These are phyloP conservation scores for Sisor rabdophorus DNA, from an alignment of 2,113 vertebrate species.

Conservation along the genomic window DNA sequence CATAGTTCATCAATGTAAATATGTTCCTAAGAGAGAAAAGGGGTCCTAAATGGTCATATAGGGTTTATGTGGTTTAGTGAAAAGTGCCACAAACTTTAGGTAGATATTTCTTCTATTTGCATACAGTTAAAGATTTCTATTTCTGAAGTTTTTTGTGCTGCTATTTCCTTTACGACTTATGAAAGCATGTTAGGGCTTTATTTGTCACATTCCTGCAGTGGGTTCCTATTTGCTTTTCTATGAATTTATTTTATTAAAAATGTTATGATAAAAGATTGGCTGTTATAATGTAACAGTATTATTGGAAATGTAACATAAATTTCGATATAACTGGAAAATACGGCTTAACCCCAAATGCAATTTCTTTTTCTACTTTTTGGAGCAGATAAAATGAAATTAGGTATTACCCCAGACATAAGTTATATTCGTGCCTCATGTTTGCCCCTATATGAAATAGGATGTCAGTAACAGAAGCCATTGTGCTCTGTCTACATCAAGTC, in stretches of 20 bases:
- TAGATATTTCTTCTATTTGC: constrained; percentile 13
- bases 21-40: constrained; percentile 18
- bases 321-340: neutral
- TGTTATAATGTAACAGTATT: constrained; percentile 23
- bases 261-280: constrained; percentile 5
- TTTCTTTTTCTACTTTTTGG: neutral
- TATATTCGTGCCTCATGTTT: constrained; percentile 11
- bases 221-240: constrained; percentile 21
- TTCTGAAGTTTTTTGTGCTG: constrained; percentile 10
- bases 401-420: neutral
- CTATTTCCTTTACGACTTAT: constrained; percentile 26
- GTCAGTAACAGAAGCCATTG: constrained; percentile 55
- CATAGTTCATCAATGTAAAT: constrained; percentile 40
- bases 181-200: constrained; percentile 36
- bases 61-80: constrained; percentile 24
- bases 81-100: constrained; percentile 27
- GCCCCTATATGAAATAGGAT: constrained; percentile 47
- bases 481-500: constrained; percentile 54
- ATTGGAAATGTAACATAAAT: constrained; percentile 18
- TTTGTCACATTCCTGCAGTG: constrained; percentile 13
- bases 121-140: constrained; percentile 22
- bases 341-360: neutral
- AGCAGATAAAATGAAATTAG: constrained; percentile 6
- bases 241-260: constrained; percentile 5
- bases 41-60: constrained; percentile 28